Percentiles rank a stretch among this genome's conserved stretches.
Conservation (phyloP, 2,888 invertebrate species). For the Epirrhoe tristata region DNA sequence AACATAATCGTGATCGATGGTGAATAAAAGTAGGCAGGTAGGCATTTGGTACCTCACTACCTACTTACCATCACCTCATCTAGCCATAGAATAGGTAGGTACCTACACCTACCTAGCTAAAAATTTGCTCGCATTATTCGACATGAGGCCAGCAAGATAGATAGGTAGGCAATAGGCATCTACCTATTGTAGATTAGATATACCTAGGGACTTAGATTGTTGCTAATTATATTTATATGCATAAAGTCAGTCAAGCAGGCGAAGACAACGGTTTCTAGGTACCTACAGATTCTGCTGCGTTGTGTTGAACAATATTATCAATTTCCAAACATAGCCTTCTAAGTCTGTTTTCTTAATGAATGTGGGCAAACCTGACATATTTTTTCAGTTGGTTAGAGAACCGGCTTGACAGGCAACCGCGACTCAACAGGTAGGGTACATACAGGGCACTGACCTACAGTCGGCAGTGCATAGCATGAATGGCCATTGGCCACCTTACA, state of each 20-base stretch:
- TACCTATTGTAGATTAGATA: background rate
- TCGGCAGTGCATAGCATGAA: slow-evolving; percentile 70
- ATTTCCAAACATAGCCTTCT: slow-evolving; percentile 35
- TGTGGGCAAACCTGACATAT: slow-evolving; percentile 61
- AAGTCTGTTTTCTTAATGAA: slow-evolving; percentile 47
- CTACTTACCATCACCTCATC: background rate
- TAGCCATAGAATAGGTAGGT: background rate
- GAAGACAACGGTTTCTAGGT: slow-evolving; percentile 35
- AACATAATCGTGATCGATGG: too few relatives aligned
- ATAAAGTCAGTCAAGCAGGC: slow-evolving; percentile 35
- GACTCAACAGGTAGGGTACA: slow-evolving; percentile 72
- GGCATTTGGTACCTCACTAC: slow-evolving; percentile 1
- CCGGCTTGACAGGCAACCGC: slow-evolving; percentile 73
- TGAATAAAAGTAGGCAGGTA: too few relatives aligned
- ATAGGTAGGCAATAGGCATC: too few relatives aligned
- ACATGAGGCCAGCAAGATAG: background rate
- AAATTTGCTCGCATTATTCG: too few relatives aligned
- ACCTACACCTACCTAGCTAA: background rate
- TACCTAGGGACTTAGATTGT: slow-evolving; percentile 13
- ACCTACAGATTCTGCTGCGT: slow-evolving; percentile 6
- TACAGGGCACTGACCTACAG: slow-evolving; percentile 80
- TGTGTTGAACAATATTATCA: slow-evolving; percentile 14
- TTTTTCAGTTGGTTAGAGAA: slow-evolving; percentile 62
- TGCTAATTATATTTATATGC: slow-evolving; percentile 32
- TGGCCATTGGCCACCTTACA: slow-evolving; percentile 61